Evolutionary conservation across 2,888 invertebrate species (phyloP), one percentile per base, ranked within the genome.

Genomic region (Drosophila crucigera): DNA sequence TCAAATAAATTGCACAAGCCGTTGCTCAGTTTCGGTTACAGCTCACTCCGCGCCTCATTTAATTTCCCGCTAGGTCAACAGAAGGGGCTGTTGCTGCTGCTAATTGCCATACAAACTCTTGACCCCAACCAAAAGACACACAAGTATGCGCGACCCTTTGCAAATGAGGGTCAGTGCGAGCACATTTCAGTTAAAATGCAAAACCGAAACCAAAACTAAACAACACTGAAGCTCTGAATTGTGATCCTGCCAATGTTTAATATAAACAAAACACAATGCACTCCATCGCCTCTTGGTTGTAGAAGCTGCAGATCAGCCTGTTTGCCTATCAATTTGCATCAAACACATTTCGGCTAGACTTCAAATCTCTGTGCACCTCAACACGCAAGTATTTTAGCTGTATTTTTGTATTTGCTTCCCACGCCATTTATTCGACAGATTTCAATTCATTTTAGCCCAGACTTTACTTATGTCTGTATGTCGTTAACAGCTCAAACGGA

Each of bases 21-120:
- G 70, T 66, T 55, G 77, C 77, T 80, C 80, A 66, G 41, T 75
- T 77, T 66, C 69, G 65, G 43, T 50, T 47, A 39, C 54, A 53
- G n/a, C 30, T 25, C 25, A 28, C 16, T 25, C 28, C 7, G 50
- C 67, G 55, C 74, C 71, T 78, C 83, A 85, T 85, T 83, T 72
- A 73, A 86, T 83, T 89, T 83, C 62, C 67, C 79, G 68, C 73
- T 82, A 70, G 84, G 88, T 87, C 84, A 84, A 85, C 73, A 77
- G 58, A 59, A 33, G 35, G 33, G 61, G 62, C 54, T 62, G 59
- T 43, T 28, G 53, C 67, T 59, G 73, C 52, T 64, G 71, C 89
- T 86, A 84, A 84, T 84, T 84, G 89, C 16, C 16, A 84, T 56
- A 67, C 68, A 76, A 82, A 84, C 63, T 62, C 67, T 47, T 49